Evolutionary conservation across 2,113 vertebrate species (phyloP), one percentile per base, ranked within the genome.

Genomic region (Smithornis capensis): DNA sequence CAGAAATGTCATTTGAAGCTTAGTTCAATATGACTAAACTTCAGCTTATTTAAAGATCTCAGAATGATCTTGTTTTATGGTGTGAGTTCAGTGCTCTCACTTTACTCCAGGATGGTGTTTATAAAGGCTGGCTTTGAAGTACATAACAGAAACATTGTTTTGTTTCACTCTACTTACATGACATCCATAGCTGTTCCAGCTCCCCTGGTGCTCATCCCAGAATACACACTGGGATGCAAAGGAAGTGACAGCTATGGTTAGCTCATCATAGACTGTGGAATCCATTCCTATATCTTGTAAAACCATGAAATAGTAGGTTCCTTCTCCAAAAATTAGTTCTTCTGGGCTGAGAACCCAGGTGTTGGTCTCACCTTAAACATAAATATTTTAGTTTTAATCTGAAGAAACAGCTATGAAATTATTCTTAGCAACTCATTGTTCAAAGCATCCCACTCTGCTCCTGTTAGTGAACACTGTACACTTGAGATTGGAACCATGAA

Each of bases 221-320:
- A 99, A 99, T 55, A 98, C 98, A 85, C 99, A 99, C 70, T 96
- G 98, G 76, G 99, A 98, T 49, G 98, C 97, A 57, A 99, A 98
- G 55, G 98, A 98, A 87, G 97, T 98, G 73, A 99, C 94, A 62
- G 96, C 97, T 68, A 99, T 95, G 5, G 98, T 98, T 83, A 97
- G 44, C 40, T 92, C 68, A 27, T 95, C 78, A 14, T 98, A 95
- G n/a, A 96, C 70, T 40, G 95, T 95, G 53, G 97, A 90, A 33
- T 98, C 98, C 62, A 97, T 82, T 59, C 95, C 97, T 22, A 93
- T 96, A 19, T 98, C 96, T 14, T 98, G 98, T 89, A 95, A 98
- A 95, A 99, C 94, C 23, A 97, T 95, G 56, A 99, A 96, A 91
- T 98, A 99, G 91, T 99, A 99, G 44, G 96, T 59, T 12, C 99